phyloP scores from a whole-genome alignment of 2,888 invertebrate species.

The Diadromus collaris region DNA sequence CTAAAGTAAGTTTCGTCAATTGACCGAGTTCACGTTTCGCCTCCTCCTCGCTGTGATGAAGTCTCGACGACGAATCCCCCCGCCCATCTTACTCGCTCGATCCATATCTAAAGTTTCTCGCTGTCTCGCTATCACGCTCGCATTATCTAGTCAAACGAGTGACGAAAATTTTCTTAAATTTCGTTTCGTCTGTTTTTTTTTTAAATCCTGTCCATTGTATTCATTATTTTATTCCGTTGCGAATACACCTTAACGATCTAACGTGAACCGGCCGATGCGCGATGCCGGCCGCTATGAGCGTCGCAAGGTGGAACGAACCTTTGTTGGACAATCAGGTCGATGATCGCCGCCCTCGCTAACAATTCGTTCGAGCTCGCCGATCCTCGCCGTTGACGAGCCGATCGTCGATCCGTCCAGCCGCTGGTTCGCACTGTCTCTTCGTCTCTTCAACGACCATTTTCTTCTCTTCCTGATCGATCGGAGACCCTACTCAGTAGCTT shows the following conservation, averaged over 20 bases:
- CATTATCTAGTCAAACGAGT: slow-evolving; percentile 32
- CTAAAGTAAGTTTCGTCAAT: slow-evolving; percentile 35
- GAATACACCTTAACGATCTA: slow-evolving; percentile 42
- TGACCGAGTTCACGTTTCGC: slow-evolving; percentile 43
- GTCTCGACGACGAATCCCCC: slow-evolving; percentile 15
- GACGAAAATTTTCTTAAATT: slow-evolving; percentile 5
- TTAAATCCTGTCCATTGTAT: neutral
- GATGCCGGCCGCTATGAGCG: slow-evolving; percentile 29
- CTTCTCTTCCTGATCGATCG: slow-evolving; percentile 46
- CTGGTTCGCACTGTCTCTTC: slow-evolving; percentile 41
- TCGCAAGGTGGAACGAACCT: slow-evolving; percentile 56
- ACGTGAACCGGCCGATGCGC: slow-evolving; percentile 43
- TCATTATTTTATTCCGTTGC: slow-evolving; percentile 15
- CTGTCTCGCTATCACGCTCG: slow-evolving; percentile 29
- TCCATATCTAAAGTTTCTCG: slow-evolving; percentile 25
- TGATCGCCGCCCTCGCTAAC: slow-evolving; percentile 46
- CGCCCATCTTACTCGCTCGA: slow-evolving; percentile 29
- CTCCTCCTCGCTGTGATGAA: slow-evolving; percentile 6
- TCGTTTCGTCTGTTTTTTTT: neutral
- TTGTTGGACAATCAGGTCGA: slow-evolving; percentile 49
- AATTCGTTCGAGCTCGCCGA: slow-evolving; percentile 57
- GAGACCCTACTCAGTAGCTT: slow-evolving; percentile 46
- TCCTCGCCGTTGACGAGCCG: slow-evolving; percentile 57
- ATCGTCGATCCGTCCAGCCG: slow-evolving; percentile 61
- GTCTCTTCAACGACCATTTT: slow-evolving; percentile 58